Percentiles rank a stretch among this genome's conserved stretches.
phyloP scores from a whole-genome alignment of 2,113 vertebrate genomes.

The Urocynchramus pylzowi region DNA sequence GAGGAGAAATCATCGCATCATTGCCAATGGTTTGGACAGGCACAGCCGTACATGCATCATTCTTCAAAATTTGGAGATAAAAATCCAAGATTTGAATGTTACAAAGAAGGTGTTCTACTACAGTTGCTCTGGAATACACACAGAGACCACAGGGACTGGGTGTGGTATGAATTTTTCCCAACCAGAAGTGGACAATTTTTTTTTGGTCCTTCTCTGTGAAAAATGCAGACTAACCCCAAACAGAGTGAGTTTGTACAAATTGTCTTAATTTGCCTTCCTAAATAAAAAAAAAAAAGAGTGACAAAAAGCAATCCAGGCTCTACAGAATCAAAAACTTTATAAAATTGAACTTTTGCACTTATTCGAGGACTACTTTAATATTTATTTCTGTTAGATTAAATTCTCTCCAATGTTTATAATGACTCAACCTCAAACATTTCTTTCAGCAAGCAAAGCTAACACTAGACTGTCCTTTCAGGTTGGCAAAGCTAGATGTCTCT shows the following conservation, averaged over 20 bases:
- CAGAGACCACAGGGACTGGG: background rate
- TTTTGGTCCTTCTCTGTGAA: background rate
- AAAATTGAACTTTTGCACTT: background rate
- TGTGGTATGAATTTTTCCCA: background rate
- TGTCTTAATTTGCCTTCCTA: background rate
- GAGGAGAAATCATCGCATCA: background rate
- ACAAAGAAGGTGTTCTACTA: background rate
- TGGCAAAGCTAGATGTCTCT: background rate
- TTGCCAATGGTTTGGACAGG: background rate
- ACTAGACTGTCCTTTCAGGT: background rate
- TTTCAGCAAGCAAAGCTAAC: background rate
- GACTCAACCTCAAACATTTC: background rate
- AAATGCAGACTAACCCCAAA: background rate
- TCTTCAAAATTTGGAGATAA: background rate
- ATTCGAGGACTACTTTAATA: background rate
- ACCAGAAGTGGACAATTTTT: background rate
- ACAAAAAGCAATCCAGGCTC: background rate
- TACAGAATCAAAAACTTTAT: background rate
- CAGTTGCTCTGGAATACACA: background rate
- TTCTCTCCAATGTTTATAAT: background rate
- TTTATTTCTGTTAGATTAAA: background rate
- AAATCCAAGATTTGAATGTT: background rate
- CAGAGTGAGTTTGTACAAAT: background rate
- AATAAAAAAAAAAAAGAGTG: background rate
- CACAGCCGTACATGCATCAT: background rate